These are phyloP conservation scores for Neotoxoptera formosana DNA, from an alignment of 1,140 invertebrate species.

Conservation along the genomic window DNA sequence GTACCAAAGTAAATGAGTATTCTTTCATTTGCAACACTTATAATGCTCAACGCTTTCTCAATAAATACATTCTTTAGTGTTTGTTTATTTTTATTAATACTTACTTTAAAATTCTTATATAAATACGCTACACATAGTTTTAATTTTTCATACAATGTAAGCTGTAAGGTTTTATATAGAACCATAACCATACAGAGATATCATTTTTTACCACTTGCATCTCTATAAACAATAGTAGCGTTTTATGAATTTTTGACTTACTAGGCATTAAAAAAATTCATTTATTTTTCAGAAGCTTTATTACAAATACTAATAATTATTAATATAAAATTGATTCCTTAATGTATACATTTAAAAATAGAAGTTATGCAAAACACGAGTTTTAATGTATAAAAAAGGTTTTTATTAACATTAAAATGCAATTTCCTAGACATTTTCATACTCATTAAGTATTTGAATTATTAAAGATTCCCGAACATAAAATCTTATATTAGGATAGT, in stretches of 20 bases:
- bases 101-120: too few species aligned
- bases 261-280: neutral
- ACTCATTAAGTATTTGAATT: neutral
- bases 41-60: too few species aligned
- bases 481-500: neutral
- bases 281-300: slow-evolving; percentile 25
- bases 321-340: slow-evolving; percentile 30
- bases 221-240: neutral
- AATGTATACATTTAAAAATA: slow-evolving; percentile 23
- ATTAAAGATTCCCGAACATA: neutral
- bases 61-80: too few species aligned
- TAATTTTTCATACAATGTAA: too few species aligned
- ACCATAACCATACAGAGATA: too few species aligned
- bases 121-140: too few species aligned
- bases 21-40: too few species aligned
- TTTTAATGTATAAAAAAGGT: neutral
- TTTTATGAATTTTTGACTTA: neutral
- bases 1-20: too few species aligned
- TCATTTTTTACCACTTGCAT: neutral
- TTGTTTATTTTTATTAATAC: too few species aligned
- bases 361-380: neutral
- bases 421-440: neutral
- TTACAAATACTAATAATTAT: slow-evolving; percentile 19
- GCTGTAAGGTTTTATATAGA: too few species aligned
- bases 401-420: neutral